Conservation (phyloP, 1,140 invertebrate genomes). For the Mesaphorura yosii region DNA sequence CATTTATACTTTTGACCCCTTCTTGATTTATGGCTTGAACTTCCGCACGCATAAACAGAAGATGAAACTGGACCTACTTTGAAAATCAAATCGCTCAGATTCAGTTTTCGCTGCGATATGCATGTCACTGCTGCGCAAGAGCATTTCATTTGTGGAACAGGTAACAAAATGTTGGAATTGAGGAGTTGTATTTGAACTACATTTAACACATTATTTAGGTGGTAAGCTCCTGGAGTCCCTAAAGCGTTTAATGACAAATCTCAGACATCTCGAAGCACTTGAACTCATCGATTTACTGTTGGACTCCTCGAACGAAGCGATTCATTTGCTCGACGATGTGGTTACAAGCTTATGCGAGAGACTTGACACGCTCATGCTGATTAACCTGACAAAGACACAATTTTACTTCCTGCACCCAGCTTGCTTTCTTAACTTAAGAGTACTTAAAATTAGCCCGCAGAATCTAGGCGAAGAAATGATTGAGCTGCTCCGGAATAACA, state of each 20-base stretch:
- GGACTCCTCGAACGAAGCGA: conserved; percentile 50
- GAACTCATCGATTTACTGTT: conserved; percentile 66
- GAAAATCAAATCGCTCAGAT: conserved; percentile 52
- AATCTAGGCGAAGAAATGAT: conserved; percentile 66
- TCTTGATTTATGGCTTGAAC: conserved; percentile 37
- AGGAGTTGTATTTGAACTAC: conserved; percentile 24
- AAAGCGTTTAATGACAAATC: conserved; percentile 56
- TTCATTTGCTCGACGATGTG: conserved; percentile 61
- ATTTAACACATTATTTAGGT: conserved; percentile 7
- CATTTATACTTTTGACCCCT: conserved; percentile 35
- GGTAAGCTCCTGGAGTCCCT: conserved; percentile 52
- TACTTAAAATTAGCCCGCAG: conserved; percentile 50
- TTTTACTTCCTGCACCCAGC: conserved; percentile 64
- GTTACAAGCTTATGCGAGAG: conserved; percentile 52
- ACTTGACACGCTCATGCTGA: conserved; percentile 51
- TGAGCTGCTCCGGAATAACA: conserved; percentile 49
- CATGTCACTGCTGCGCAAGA: conserved; percentile 38
- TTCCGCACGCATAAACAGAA: conserved; percentile 12
- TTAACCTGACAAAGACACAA: conserved; percentile 61
- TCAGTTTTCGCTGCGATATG: conserved; percentile 69
- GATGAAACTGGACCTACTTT: conserved; percentile 23
- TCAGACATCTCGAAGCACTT: conserved; percentile 51
- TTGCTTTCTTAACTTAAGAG: conserved; percentile 56
- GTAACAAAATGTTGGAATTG: conserved; percentile 31
- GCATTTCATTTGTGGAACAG: conserved; percentile 45